Conservation (phyloP, 2,797 vertebrate genomes). For the Delichon dasypus region DNA sequence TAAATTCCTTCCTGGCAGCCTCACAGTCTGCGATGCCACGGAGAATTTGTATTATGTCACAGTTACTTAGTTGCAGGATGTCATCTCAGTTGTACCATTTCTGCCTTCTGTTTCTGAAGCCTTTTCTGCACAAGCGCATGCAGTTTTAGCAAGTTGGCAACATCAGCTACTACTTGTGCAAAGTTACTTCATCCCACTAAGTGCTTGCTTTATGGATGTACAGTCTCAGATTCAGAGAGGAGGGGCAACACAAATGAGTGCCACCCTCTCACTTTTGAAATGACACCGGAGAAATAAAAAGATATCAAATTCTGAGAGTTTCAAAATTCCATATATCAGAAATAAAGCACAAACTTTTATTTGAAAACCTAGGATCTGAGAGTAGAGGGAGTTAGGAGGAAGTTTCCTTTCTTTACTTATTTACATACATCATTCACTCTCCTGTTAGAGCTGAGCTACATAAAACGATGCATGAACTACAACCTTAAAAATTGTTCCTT, state of each 20-base stretch:
- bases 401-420: not conserved
- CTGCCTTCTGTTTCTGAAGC: not conserved
- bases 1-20: not conserved
- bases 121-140: fast-evolving
- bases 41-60: fast-evolving
- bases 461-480: not conserved
- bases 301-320: not conserved
- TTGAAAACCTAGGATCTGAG: not conserved
- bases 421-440: not conserved
- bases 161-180: fast-evolving
- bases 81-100: fast-evolving
- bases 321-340: fast-evolving
- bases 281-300: not conserved
- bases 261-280: not conserved
- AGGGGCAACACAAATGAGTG: not conserved
- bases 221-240: not conserved
- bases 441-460: not conserved
- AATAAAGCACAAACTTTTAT: not conserved
- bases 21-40: fast-evolving
- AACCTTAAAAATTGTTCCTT: not conserved
- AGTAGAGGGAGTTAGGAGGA: not conserved
- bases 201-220: not conserved
- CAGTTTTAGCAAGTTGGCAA: not conserved
- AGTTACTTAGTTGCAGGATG: not conserved
- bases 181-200: not conserved